Percentiles rank a stretch among this genome's conserved stretches.
phyloP scores from a whole-genome alignment of 2,797 vertebrate species.

The Betta splendens region DNA sequence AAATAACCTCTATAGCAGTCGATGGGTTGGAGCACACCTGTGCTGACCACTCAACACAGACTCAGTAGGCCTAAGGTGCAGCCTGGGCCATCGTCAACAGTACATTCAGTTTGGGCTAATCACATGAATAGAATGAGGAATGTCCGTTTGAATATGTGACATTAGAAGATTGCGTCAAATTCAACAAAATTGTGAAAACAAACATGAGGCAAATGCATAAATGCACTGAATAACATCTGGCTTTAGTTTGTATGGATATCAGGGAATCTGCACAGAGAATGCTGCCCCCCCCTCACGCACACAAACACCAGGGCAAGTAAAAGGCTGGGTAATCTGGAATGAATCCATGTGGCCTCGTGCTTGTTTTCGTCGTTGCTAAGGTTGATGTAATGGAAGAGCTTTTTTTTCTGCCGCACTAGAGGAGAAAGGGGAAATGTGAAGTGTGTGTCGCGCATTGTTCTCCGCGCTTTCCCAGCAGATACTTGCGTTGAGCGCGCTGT shows the following conservation, averaged over 20 bases:
- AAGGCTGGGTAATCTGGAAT: slow-evolving; percentile 61
- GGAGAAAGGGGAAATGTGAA: slow-evolving; percentile 48
- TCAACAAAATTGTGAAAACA: slow-evolving; percentile 19
- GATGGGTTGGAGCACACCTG: slow-evolving; percentile 64
- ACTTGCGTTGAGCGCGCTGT: slow-evolving; percentile 6
- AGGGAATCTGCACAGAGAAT: slow-evolving; percentile 45
- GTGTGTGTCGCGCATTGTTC: slow-evolving; percentile 58
- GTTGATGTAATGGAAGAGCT: slow-evolving; percentile 81
- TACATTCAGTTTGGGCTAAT: slow-evolving; percentile 24
- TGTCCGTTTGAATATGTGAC: slow-evolving; percentile 2
- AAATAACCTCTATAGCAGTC: slow-evolving; percentile 71
- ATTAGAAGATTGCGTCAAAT: slow-evolving; percentile 6
- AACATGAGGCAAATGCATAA: too few species aligned
- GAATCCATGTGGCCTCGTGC: slow-evolving; percentile 58
- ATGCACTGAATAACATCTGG: slow-evolving; percentile 15
- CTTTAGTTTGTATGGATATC: slow-evolving; percentile 31
- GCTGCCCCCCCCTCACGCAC: too few species aligned
- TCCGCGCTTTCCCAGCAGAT: slow-evolving; percentile 30
- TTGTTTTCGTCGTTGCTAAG: slow-evolving; percentile 79
- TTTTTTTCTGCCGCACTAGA: slow-evolving; percentile 55
- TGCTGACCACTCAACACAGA: slow-evolving; percentile 35
- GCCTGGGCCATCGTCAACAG: slow-evolving; percentile 15
- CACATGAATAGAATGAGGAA: slow-evolving; percentile 9
- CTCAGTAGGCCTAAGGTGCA: slow-evolving; percentile 6
- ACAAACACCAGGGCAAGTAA: slow-evolving; percentile 52